Percentiles rank a stretch among this genome's conserved stretches.
Evolutionary conservation across 2,888 invertebrate species (phyloP).

Genomic region (Rhopalosiphum nymphaeae): DNA sequence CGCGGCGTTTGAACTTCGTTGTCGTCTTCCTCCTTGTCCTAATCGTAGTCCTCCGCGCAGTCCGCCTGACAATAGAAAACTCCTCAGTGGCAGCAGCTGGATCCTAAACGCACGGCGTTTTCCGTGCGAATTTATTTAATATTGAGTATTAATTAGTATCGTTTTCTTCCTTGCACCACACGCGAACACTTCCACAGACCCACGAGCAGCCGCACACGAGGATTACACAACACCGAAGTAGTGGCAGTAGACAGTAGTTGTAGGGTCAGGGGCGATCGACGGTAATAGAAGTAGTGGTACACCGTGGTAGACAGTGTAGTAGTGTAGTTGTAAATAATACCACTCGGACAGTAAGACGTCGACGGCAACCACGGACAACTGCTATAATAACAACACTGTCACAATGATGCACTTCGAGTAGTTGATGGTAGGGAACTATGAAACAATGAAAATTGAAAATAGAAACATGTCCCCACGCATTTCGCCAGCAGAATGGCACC

Average conservation of each 20-base stretch:
- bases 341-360: background rate
- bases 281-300: background rate
- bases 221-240: slow-evolving; percentile 1
- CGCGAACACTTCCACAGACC: background rate
- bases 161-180: background rate
- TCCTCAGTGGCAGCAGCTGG: background rate
- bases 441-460: slow-evolving; percentile 33
- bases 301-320: background rate
- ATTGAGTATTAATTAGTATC: background rate
- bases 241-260: background rate
- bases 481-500: slow-evolving; percentile 5
- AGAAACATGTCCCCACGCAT: slow-evolving; percentile 21
- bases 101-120: background rate
- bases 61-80: background rate
- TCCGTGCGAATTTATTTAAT: background rate
- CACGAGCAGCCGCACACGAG: background rate
- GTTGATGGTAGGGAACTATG: background rate
- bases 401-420: background rate
- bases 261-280: background rate
- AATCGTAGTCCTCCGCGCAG: background rate
- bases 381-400: slow-evolving; percentile 7
- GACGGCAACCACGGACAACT: background rate
- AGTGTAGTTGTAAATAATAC: background rate
- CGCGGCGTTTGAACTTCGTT: background rate
- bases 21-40: background rate